Evolutionary conservation across 2,888 invertebrate genomes (phyloP).

Genomic region (Tetheella fluctuosa): DNA sequence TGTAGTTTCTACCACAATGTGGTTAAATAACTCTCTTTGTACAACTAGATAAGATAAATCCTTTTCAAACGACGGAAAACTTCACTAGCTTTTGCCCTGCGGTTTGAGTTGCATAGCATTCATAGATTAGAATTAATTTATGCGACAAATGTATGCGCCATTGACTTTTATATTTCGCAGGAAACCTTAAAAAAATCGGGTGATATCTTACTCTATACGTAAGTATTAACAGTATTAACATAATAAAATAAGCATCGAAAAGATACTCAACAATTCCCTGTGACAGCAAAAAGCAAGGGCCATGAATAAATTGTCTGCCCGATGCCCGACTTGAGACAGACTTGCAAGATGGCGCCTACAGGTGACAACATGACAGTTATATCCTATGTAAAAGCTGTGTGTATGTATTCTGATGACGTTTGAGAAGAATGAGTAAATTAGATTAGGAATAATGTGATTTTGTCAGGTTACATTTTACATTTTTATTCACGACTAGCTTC

Average conservation of each 20-base stretch:
- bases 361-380: not conserved
- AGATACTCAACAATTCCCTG: conserved; percentile 21
- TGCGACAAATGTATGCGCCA: too few relatives aligned
- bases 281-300: conserved; percentile 16
- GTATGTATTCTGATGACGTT: not conserved
- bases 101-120: too few relatives aligned
- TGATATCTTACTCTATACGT: too few relatives aligned
- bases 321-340: conserved; percentile 6
- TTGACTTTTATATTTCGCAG: too few relatives aligned
- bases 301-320: conserved; percentile 26
- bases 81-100: too few relatives aligned
- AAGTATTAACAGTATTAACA: not conserved
- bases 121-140: too few relatives aligned
- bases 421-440: not conserved
- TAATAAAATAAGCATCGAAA: conserved; percentile 18
- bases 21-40: conserved; percentile 1
- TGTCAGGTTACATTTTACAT: too few relatives aligned
- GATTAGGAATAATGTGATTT: not conserved
- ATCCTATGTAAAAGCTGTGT: not conserved
- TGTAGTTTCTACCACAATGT: not conserved
- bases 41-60: not conserved
- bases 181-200: too few relatives aligned
- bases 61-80: too few relatives aligned
- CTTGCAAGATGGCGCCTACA: not conserved
- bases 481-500: too few relatives aligned